phyloP scores from a whole-genome alignment of 2,113 vertebrate genomes.

The Fukomys damarensis region DNA sequence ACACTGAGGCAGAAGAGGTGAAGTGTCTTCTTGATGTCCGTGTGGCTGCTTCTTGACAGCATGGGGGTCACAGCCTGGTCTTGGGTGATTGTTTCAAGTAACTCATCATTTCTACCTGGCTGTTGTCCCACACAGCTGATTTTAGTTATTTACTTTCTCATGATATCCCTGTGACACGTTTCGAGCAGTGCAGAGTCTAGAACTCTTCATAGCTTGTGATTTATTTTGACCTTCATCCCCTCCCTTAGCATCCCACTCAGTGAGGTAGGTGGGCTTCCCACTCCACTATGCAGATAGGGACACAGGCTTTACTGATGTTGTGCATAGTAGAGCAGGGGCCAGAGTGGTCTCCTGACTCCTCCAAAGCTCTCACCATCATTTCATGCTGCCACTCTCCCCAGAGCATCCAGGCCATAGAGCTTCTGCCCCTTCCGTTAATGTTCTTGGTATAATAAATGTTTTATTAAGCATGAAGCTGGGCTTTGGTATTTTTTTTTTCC shows the following conservation, averaged over 20 bases:
- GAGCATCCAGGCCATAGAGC: neutral
- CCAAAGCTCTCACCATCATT: neutral
- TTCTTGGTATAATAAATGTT: neutral
- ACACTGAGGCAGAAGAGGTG: neutral
- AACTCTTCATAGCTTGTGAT: neutral
- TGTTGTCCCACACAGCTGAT: neutral
- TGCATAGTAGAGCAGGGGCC: neutral
- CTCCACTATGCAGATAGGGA: neutral
- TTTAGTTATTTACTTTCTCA: slow-evolving; percentile 18
- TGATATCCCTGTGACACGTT: neutral
- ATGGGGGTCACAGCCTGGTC: neutral
- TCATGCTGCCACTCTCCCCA: neutral
- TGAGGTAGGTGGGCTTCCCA: neutral
- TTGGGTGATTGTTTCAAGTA: neutral
- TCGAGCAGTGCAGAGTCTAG: neutral
- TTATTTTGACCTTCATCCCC: neutral
- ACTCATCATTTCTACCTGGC: neutral
- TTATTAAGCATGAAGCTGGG: neutral
- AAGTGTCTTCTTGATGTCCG: neutral
- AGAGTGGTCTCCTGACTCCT: neutral
- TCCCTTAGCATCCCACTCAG: neutral
- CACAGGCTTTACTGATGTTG: neutral
- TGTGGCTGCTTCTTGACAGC: neutral
- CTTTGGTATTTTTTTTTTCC: neutral
- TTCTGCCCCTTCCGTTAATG: neutral